These are phyloP conservation scores for Scolopax rusticola DNA, from an alignment of 2,797 vertebrate species.

Conservation along the genomic window DNA sequence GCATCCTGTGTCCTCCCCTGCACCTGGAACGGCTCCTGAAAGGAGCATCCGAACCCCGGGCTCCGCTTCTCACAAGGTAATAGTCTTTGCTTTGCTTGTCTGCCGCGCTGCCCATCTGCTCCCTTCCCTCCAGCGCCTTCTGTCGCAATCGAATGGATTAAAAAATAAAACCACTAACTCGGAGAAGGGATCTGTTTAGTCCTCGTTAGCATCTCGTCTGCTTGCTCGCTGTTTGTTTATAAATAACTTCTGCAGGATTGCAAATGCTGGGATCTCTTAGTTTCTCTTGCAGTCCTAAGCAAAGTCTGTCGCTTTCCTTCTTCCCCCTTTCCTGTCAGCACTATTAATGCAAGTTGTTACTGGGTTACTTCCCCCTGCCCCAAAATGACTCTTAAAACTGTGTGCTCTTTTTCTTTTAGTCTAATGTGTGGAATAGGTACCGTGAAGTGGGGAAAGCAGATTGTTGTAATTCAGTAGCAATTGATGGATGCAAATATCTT, in stretches of 20 bases:
- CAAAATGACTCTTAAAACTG: background rate
- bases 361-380: background rate
- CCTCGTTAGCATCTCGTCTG: background rate
- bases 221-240: background rate
- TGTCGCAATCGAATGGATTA: background rate
- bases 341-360: background rate
- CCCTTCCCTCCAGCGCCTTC: background rate
- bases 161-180: background rate
- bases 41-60: background rate
- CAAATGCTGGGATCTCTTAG: background rate
- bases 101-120: background rate
- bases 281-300: background rate
- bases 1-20: background rate
- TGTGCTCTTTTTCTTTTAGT: background rate
- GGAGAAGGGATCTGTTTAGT: background rate
- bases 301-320: background rate
- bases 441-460: background rate
- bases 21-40: background rate
- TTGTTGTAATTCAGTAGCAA: background rate
- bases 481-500: background rate
- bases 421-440: background rate
- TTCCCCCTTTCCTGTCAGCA: background rate
- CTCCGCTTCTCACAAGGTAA: conserved; percentile 43
- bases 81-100: background rate
- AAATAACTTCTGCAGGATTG: background rate